Conservation (phyloP, 53 echinoderm and acorn worm species). For the Luidia sarsii region DNA sequence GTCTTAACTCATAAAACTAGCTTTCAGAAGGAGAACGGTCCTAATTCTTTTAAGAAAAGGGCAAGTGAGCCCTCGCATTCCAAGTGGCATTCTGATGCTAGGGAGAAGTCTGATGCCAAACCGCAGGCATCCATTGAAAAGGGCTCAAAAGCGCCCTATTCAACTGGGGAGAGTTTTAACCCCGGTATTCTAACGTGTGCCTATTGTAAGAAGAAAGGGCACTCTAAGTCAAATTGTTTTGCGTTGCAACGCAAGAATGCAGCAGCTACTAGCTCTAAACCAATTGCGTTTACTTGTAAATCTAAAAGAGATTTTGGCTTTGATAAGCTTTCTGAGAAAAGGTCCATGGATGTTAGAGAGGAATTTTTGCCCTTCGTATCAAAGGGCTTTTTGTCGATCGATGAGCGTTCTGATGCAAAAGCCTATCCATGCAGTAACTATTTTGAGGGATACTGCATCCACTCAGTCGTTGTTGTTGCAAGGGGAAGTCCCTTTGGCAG, state of each 20-base stretch:
- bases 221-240: neutral
- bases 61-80: no score
- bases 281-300: no score
- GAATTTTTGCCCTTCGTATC: conserved; percentile 15
- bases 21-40: no score
- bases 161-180: neutral
- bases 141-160: neutral
- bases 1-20: no score
- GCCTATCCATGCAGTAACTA: neutral
- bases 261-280: no score
- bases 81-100: neutral
- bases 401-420: conserved; percentile 17
- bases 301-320: no score
- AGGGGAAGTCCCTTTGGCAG: conserved; percentile 18
- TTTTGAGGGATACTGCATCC: conserved; percentile 33
- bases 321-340: neutral
- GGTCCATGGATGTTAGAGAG: neutral
- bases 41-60: no score
- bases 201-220: conserved; percentile 5
- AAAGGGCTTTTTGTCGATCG: conserved; percentile 14
- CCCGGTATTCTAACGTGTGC: neutral
- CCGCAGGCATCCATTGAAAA: neutral
- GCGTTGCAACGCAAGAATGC: neutral
- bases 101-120: no score
- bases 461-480: conserved; percentile 18